Evolutionary conservation across 2,797 vertebrate genomes (phyloP).

Genomic region (Champsocephalus esox): DNA sequence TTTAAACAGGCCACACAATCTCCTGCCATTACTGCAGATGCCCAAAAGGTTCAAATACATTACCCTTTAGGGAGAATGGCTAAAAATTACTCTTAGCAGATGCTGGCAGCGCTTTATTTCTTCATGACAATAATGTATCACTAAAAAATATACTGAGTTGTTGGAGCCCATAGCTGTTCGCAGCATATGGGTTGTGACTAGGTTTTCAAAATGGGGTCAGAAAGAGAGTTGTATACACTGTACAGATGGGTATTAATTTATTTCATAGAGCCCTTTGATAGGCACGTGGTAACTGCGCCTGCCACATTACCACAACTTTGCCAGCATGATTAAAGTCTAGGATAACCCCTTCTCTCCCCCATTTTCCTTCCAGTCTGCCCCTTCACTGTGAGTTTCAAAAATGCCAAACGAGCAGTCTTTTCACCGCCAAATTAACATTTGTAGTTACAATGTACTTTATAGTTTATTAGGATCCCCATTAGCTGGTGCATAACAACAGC

Average conservation of each 20-base stretch:
- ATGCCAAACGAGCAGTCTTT: too few relatives aligned
- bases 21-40: slow-evolving; percentile 9
- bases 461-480: too few relatives aligned
- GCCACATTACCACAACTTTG: too few relatives aligned
- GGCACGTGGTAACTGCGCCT: too few relatives aligned
- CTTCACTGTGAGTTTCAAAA: too few relatives aligned
- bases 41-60: slow-evolving; percentile 15
- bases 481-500: too few relatives aligned
- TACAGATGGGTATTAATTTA: neutral
- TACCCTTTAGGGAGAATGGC: slow-evolving; percentile 9
- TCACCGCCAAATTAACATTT: neutral
- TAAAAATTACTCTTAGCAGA: slow-evolving; percentile 28
- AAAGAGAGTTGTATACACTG: neutral
- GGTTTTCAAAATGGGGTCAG: neutral
- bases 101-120: slow-evolving; percentile 9
- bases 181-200: slow-evolving; percentile 2
- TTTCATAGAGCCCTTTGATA: neutral
- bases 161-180: neutral
- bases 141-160: neutral
- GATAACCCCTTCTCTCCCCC: too few relatives aligned
- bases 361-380: too few relatives aligned
- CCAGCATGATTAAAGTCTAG: too few relatives aligned
- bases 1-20: slow-evolving; percentile 10
- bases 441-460: too few relatives aligned
- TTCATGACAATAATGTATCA: slow-evolving; percentile 9